Evolutionary conservation across 2,113 vertebrate species (phyloP).

Genomic region (Petrocephalus microphthalmus): DNA sequence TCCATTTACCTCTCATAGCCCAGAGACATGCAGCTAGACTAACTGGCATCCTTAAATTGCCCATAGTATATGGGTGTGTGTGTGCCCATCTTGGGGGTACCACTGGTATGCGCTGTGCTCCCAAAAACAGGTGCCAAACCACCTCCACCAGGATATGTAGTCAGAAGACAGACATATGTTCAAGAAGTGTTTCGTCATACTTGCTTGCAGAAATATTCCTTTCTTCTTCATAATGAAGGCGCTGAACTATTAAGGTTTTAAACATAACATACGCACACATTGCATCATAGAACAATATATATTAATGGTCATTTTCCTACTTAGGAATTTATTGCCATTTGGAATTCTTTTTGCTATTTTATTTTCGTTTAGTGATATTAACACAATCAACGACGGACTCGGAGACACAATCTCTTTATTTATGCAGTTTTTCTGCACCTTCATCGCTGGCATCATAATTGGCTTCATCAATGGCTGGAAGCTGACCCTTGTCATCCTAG

Average conservation of each 20-base stretch:
- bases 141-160: too few relatives aligned
- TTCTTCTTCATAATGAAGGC: neutral
- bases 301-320: neutral
- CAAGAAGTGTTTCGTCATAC: neutral
- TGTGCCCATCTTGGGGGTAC: neutral
- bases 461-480: conserved; percentile 68
- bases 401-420: conserved; percentile 63
- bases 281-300: too few relatives aligned
- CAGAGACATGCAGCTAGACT: neutral
- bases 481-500: too few relatives aligned
- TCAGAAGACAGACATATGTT: too few relatives aligned
- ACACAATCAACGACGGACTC: conserved; percentile 61
- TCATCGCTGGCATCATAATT: conserved; percentile 56
- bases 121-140: too few relatives aligned
- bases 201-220: neutral
- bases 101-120: too few relatives aligned
- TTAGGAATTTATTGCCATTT: neutral
- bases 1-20: neutral
- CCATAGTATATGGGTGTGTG: neutral
- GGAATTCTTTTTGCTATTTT: neutral
- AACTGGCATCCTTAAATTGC: neutral
- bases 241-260: neutral
- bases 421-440: conserved; percentile 53
- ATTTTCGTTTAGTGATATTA: conserved; percentile 58
- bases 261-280: too few relatives aligned